These are phyloP conservation scores for Mercenaria mercenaria DNA, from an alignment of 1,140 invertebrate genomes.

Conservation along the genomic window DNA sequence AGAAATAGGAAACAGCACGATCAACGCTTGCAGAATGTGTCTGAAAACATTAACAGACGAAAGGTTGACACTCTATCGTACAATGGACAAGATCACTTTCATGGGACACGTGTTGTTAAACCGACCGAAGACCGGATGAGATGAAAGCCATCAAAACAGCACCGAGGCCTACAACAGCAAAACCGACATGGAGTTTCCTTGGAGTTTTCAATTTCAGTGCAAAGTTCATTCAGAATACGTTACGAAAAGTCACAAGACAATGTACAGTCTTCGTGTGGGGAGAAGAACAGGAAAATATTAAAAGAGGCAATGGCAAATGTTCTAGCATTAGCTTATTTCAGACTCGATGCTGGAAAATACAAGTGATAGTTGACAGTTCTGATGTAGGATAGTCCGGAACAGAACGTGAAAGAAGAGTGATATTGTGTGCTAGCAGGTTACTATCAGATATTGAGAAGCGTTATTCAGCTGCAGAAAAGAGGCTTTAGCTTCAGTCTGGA, in stretches of 20 bases:
- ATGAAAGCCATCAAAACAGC: no score
- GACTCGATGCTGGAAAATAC: conserved; percentile 70
- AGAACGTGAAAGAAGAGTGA: conserved; percentile 83
- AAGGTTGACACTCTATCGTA: conserved; percentile 46
- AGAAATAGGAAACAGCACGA: conserved; percentile 8
- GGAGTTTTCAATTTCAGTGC: conserved; percentile 42
- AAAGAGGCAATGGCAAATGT: conserved; percentile 15
- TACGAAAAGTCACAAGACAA: conserved; percentile 65
- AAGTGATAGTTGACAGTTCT: background rate
- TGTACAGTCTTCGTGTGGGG: conserved; percentile 57
- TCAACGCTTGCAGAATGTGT: background rate
- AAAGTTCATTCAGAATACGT: conserved; percentile 39
- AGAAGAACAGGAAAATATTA: conserved; percentile 42
- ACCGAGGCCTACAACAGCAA: conserved; percentile 22
- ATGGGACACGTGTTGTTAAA: conserved; percentile 51
- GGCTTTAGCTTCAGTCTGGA: conserved; percentile 85
- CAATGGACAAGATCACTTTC: conserved; percentile 48
- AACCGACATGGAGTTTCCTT: conserved; percentile 27
- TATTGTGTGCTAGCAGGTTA: background rate
- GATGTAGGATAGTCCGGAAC: conserved; percentile 82
- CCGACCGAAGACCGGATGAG: conserved; percentile 48
- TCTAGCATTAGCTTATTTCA: conserved; percentile 65
- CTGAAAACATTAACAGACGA: background rate
- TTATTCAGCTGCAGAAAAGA: conserved; percentile 86
- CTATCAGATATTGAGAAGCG: conserved; percentile 61